These are phyloP conservation scores for Lagria hirta DNA, from an alignment of 2,888 invertebrate species.

Conservation along the genomic window DNA sequence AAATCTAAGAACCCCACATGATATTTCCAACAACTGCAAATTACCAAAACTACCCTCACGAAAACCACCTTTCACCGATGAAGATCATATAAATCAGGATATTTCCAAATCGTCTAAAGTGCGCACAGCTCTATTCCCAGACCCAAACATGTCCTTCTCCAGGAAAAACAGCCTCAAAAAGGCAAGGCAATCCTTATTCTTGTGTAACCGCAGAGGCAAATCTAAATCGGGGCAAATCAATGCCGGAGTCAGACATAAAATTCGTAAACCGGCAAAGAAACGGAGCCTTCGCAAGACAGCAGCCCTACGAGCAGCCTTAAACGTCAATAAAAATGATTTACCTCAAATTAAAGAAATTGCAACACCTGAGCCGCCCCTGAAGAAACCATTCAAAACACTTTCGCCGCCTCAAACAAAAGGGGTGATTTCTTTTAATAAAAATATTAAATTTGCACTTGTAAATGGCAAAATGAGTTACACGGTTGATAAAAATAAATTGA, in stretches of 20 bases:
- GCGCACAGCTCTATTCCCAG: constrained; percentile 49
- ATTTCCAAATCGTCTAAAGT: constrained; percentile 45
- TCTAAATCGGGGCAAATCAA: constrained; percentile 62
- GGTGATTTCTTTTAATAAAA: constrained; percentile 49
- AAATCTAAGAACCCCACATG: constrained; percentile 50
- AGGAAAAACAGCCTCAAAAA: too few relatives aligned
- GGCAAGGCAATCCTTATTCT: too few relatives aligned
- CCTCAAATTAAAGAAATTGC: too few relatives aligned
- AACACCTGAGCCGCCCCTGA: too few relatives aligned
- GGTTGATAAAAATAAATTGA: constrained; percentile 20
- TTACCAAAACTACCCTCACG: constrained; percentile 46
- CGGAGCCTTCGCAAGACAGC: constrained; percentile 35
- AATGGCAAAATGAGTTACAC: constrained; percentile 45
- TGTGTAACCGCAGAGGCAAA: constrained; percentile 14
- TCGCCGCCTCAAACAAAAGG: too few relatives aligned
- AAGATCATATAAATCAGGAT: constrained; percentile 6
- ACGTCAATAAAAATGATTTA: constrained; percentile 44
- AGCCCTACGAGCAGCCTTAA: constrained; percentile 41
- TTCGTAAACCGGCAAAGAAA: too few relatives aligned
- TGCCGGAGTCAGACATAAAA: constrained; percentile 65
- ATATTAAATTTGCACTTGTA: constrained; percentile 49
- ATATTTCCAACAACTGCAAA: constrained; percentile 41
- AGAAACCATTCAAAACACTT: constrained; percentile 56
- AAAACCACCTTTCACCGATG: constrained; percentile 38
- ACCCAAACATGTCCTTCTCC: constrained; percentile 54